A percentile compares a stretch with the other conserved stretches of the same genome.
phyloP scores from a whole-genome alignment of 2,113 vertebrate genomes.

The Castor canadensis region DNA sequence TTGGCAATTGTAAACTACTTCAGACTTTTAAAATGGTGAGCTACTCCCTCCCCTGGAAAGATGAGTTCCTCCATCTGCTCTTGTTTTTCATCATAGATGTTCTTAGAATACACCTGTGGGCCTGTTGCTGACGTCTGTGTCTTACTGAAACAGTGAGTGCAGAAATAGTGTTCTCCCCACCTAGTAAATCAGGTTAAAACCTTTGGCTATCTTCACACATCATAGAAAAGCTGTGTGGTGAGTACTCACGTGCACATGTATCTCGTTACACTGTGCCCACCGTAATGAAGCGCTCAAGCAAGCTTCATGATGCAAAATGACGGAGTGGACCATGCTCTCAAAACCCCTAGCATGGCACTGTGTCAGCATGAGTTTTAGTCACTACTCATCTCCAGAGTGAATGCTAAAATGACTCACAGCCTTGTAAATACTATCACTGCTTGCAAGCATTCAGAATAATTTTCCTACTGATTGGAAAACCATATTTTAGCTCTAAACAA shows the following conservation, averaged over 20 bases:
- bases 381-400: conserved; percentile 8
- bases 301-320: not conserved
- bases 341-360: not conserved
- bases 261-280: not conserved
- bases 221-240: not conserved
- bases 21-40: conserved; percentile 10
- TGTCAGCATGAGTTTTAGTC: conserved; percentile 4
- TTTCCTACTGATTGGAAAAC: conserved; percentile 20
- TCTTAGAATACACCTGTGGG: conserved; percentile 8
- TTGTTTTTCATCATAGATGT: not conserved
- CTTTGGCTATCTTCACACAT: not conserved
- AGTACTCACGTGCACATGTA: not conserved
- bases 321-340: not conserved
- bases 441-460: conserved; percentile 25
- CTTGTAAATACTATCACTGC: conserved; percentile 43
- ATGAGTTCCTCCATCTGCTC: conserved; percentile 14
- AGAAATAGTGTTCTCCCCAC: not conserved
- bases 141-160: not conserved
- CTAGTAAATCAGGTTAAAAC: not conserved
- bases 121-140: conserved; percentile 40
- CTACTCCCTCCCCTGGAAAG: not conserved
- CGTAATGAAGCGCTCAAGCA: conserved; percentile 25
- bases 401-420: conserved; percentile 65
- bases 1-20: not conserved
- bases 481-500: conserved; percentile 52